Evolutionary conservation across 1,140 invertebrate genomes (phyloP), one percentile per base, ranked within the genome.

Genomic region (Neodiprion virginianus): DNA sequence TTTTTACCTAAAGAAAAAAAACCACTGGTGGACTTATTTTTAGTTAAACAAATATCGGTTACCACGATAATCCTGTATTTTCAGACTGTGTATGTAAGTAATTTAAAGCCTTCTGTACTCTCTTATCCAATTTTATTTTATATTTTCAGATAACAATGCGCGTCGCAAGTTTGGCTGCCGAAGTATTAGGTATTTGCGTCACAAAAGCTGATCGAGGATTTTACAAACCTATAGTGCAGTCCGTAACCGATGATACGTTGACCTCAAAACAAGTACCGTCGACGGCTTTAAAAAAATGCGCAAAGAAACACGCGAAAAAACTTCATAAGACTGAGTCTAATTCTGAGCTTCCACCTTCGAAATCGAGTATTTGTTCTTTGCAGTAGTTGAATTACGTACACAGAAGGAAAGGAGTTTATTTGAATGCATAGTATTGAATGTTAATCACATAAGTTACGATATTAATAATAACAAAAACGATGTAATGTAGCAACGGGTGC

Each of bases 151-250:
- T 93, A 21, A 88, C 85, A 11, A 78, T 91, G n/a, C 90, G 90
- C 74, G 91, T 94, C 82, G 91, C 92, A 81, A 91, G 90, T 80
- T 85, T 93, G 53, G 91, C 91, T 49, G 93, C 93, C 10, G 92
- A 94, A 82, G 87, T 92, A 21, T 83, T 94, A 9, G 92, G 92
- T 17, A 88, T 94, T 14, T 88, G 89, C 79, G 83, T 94, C 72
- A 92, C 91, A 21, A 91, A 90, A 79, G 89, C 90, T 47, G 93
- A 94, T 77, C 89, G 92, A 78, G 93, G 94, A 81, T 91, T 90
- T 67, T 91, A 93, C 74, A 92, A 91, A 71, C 88, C 90, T 23
- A 91, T 94, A 47, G 90, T 94, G 1, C 92, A 92, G 76, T 93
- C 93, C 2, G 92, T 93, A 85, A 93, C 93, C 21, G 87, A 86